phyloP scores from a whole-genome alignment of 2,797 vertebrate genomes.

The Cyprinella venusta region DNA sequence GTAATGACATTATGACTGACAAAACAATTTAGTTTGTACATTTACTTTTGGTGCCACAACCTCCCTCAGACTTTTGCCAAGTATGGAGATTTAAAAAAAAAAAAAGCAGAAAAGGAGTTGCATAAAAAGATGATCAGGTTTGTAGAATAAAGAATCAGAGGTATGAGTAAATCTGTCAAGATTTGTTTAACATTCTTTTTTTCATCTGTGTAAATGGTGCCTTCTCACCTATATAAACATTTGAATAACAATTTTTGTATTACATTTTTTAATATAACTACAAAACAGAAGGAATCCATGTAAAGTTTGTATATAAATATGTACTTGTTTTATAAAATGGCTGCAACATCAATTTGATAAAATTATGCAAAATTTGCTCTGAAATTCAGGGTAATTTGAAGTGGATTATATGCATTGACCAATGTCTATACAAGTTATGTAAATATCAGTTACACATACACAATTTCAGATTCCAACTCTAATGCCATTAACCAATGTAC shows the following conservation, averaged over 20 bases:
- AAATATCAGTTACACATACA: background rate
- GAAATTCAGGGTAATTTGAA: background rate
- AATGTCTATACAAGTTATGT: background rate
- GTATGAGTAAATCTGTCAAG: background rate
- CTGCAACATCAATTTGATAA: background rate
- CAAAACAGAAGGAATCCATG: background rate
- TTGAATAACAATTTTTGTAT: background rate
- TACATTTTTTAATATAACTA: background rate
- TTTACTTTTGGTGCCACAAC: too few relatives aligned
- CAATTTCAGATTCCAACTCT: background rate
- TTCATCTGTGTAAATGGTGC: background rate
- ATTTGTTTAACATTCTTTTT: background rate
- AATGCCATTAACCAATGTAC: background rate
- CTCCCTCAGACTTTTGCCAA: too few relatives aligned
- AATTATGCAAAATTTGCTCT: background rate
- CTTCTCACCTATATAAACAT: background rate
- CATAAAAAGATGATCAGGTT: too few relatives aligned
- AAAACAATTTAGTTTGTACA: too few relatives aligned
- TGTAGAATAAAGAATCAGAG: background rate
- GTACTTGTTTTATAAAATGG: background rate
- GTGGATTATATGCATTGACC: background rate
- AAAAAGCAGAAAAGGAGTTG: too few relatives aligned
- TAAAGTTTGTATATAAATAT: background rate
- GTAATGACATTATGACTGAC: too few relatives aligned
- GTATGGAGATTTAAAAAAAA: too few relatives aligned